These are phyloP conservation scores for Procavia capensis DNA, from an alignment of 2,113 vertebrate species.

Conservation along the genomic window DNA sequence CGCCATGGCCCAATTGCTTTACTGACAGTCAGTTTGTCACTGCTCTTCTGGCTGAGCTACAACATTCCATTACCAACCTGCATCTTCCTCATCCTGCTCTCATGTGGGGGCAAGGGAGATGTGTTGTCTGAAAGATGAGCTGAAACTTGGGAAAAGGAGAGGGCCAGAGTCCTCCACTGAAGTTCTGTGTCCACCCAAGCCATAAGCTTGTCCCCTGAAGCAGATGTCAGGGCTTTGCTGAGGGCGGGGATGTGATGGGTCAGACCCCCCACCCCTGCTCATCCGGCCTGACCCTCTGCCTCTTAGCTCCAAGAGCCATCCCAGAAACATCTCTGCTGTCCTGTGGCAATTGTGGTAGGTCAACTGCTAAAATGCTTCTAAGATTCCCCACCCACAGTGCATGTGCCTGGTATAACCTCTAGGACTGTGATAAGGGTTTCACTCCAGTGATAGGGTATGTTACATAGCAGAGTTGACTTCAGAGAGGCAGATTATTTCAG, in stretches of 20 bases:
- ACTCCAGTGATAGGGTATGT: not conserved
- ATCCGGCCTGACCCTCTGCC: not conserved
- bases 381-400: not conserved
- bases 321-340: not conserved
- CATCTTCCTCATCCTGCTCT: not conserved
- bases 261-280: not conserved
- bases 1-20: not conserved
- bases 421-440: not conserved
- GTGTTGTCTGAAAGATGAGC: not conserved
- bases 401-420: rapidly evolving
- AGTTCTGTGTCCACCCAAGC: not conserved
- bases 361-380: not conserved
- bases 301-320: not conserved
- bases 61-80: not conserved
- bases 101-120: not conserved
- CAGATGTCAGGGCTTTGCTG: not conserved
- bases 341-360: not conserved
- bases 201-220: not conserved
- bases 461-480: not conserved
- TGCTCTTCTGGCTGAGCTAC: not conserved
- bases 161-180: not conserved
- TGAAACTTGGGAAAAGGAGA: not conserved
- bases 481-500: not conserved
- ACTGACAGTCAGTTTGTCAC: not conserved
- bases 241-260: not conserved